A percentile compares a stretch with the other conserved stretches of the same genome.
Conservation (phyloP, 2,113 vertebrate species). For the Zeus faber region DNA sequence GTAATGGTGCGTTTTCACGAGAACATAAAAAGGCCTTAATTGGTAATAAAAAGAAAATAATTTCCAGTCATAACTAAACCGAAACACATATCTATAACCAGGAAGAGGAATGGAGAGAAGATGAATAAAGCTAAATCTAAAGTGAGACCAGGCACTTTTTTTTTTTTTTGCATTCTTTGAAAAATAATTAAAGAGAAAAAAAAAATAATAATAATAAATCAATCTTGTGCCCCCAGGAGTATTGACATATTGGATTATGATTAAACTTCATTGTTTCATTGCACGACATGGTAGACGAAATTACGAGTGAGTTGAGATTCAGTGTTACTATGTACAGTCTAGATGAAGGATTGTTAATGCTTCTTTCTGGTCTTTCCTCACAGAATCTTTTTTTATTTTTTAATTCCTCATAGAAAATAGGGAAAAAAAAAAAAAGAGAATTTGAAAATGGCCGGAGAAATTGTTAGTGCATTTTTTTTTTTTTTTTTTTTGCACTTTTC, state of each 20-base stretch:
- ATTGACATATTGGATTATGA: constrained; percentile 25
- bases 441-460: constrained; percentile 53
- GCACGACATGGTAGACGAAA: too few species aligned
- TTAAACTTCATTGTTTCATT: constrained; percentile 61
- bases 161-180: constrained; percentile 53
- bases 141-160: constrained; percentile 81
- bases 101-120: constrained; percentile 22
- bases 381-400: constrained; percentile 8
- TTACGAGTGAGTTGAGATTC: constrained; percentile 35
- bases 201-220: constrained; percentile 20
- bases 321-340: constrained; percentile 54
- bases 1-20: too few species aligned
- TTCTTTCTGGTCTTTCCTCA: constrained; percentile 23
- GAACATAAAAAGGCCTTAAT: not conserved
- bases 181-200: constrained; percentile 39
- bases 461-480: constrained; percentile 75
- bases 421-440: constrained; percentile 40
- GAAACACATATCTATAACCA: constrained; percentile 22
- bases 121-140: constrained; percentile 27
- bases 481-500: constrained; percentile 41
- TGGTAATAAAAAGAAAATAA: constrained; percentile 5
- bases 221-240: constrained; percentile 29
- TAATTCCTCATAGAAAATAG: constrained; percentile 25
- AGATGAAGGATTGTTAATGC: too few species aligned
- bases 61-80: not conserved